phyloP scores from a whole-genome alignment of 1,140 invertebrate species.

The Drosophila obscura region DNA sequence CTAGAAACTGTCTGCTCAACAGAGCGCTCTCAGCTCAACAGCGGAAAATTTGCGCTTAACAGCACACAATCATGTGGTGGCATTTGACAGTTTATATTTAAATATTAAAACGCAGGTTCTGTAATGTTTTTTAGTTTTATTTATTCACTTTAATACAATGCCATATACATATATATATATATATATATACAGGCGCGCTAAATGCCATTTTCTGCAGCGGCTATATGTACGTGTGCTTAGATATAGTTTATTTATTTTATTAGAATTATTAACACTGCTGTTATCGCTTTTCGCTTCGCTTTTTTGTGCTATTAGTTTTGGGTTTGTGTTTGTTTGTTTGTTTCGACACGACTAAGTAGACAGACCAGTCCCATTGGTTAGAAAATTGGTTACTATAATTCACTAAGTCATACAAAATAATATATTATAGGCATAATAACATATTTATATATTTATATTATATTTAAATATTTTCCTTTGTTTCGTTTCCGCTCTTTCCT shows the following conservation, averaged over 20 bases:
- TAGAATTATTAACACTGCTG: constrained; percentile 43
- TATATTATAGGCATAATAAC: constrained; percentile 41
- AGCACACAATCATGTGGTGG: too few species aligned
- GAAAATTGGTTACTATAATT: constrained; percentile 79
- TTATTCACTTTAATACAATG: constrained; percentile 50
- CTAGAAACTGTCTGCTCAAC: too few species aligned
- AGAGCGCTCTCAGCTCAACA: too few species aligned
- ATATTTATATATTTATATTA: constrained; percentile 19
- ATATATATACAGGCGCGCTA: constrained; percentile 32
- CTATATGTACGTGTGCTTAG: constrained; percentile 17
- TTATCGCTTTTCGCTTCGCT: constrained; percentile 28
- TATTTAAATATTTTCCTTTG: constrained; percentile 29
- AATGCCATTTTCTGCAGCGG: constrained; percentile 25
- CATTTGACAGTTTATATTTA: too few species aligned
- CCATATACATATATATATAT: constrained; percentile 5
- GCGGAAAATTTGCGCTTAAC: too few species aligned
- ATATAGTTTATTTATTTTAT: constrained; percentile 51
- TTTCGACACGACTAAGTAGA: constrained; percentile 76
- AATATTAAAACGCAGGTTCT: background rate
- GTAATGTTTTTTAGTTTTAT: constrained; percentile 28
- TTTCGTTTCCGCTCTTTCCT: background rate
- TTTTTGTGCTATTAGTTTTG: constrained; percentile 49
- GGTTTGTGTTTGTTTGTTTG: constrained; percentile 30
- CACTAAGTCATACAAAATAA: constrained; percentile 62
- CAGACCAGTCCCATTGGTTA: constrained; percentile 78